Evolutionary conservation across 2,888 invertebrate species (phyloP), one percentile per base, ranked within the genome.

Genomic region (Drosophila tanythrix): DNA sequence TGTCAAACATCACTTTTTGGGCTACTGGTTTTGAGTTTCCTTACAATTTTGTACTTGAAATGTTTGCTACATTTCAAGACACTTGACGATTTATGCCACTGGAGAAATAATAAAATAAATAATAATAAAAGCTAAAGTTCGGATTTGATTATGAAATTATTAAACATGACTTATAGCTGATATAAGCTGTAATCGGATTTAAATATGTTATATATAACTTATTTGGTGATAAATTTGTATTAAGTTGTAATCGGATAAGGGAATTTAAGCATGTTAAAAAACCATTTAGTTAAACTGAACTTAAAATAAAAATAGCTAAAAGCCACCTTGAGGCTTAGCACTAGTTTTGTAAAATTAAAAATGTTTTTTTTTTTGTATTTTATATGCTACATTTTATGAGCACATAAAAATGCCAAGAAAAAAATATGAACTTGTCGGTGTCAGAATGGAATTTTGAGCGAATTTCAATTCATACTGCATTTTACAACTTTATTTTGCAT

Each of bases 1-100:
- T 71, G 73, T 73, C 70, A 52, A 87, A 63, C 70, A 79, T 66
- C 63, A 65, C 62, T 71, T 36, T 79, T 50, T 48, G 35, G 57
- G 77, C 73, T 66, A 61, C 80, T 64, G 76, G 62, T 79, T 43
- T 79, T 56, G 10, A 59, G 33, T 70, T 69, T 56, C 68, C 64
- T 82, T 61, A 60, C 52, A 71, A 71, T 60, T 50, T 62, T 38
- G 35, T 31, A 4, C 38, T 48, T 57, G 10, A 5, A 35, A 21
- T 50, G 25, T 51, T n/a, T 52, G 62, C 18, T 8, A 35, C 7
- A 50, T 50, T 50, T 48, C 64, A 15, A 31, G 1, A 15, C 33
- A 65, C 31, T 43, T 57, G 38, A 11, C 18, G 40, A 5, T 31
- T 29, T 40, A 10, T 11, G 40, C 25, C 25, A 46, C 25, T 46